Conservation (phyloP, 2,113 vertebrate genomes). For the Prietella phreatophila region DNA sequence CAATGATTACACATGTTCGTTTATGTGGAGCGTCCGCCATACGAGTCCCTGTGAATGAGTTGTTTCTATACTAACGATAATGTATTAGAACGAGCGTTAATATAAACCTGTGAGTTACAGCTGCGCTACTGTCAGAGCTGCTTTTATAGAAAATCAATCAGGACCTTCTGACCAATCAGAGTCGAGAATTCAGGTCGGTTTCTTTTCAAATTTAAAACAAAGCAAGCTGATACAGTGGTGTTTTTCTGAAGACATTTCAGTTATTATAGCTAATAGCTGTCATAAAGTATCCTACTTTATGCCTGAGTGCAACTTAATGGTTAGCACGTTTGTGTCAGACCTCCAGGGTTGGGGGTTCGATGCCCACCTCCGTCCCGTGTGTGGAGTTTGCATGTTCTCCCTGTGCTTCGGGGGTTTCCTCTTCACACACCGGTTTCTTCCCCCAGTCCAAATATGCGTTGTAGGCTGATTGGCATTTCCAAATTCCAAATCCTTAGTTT, state of each 20-base stretch:
- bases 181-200: not conserved
- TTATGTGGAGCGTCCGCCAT: too few relatives aligned
- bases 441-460: too few relatives aligned
- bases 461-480: too few relatives aligned
- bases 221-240: not conserved
- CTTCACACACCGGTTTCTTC: too few relatives aligned
- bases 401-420: too few relatives aligned
- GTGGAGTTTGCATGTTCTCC: too few relatives aligned
- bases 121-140: not conserved
- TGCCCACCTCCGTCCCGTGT: too few relatives aligned
- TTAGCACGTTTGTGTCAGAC: too few relatives aligned
- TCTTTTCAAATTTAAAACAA: not conserved
- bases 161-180: not conserved
- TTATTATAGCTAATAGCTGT: not conserved
- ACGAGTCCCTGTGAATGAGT: not conserved
- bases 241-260: not conserved
- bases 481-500: too few relatives aligned
- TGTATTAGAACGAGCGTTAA: not conserved
- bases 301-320: not conserved
- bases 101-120: not conserved
- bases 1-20: not conserved
- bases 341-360: too few relatives aligned
- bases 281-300: not conserved
- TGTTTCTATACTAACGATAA: not conserved
- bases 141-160: not conserved